phyloP scores from a whole-genome alignment of 2,888 invertebrate genomes.

The Drosophila engyochracea region DNA sequence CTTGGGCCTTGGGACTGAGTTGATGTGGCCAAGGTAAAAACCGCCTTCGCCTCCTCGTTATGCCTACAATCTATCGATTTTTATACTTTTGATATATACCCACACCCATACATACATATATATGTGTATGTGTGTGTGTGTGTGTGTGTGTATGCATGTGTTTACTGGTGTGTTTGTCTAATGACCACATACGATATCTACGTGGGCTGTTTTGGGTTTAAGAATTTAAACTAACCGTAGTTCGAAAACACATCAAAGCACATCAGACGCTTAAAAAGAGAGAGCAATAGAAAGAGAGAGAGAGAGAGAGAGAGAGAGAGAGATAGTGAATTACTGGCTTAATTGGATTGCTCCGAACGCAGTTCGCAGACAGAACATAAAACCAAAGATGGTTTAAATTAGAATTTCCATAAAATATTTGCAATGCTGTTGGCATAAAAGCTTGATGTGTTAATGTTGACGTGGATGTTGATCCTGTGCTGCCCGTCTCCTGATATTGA shows the following conservation, averaged over 20 bases:
- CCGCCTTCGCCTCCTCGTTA: conserved; percentile 38
- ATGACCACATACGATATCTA: conserved; percentile 38
- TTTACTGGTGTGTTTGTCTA: conserved; percentile 28
- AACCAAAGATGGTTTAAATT: conserved; percentile 45
- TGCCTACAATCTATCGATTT: conserved; percentile 72
- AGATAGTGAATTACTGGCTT: conserved; percentile 21
- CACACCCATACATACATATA: background rate
- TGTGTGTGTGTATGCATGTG: conserved; percentile 28
- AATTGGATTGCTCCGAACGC: conserved; percentile 66
- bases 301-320: background rate
- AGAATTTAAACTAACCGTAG: conserved; percentile 43
- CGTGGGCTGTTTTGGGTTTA: conserved; percentile 10
- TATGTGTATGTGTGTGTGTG: background rate
- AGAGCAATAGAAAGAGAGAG: background rate
- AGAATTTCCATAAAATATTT: conserved; percentile 56
- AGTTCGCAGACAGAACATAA: conserved; percentile 16
- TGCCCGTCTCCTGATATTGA: conserved; percentile 61
- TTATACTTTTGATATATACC: conserved; percentile 41
- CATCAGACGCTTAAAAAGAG: background rate
- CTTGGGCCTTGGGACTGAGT: conserved; percentile 44
- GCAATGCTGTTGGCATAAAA: conserved; percentile 27
- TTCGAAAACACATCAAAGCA: conserved; percentile 9
- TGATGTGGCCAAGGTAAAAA: conserved; percentile 66
- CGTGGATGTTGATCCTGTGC: conserved; percentile 53
- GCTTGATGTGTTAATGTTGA: conserved; percentile 37